A percentile compares a stretch with the other conserved stretches of the same genome.
phyloP scores from a whole-genome alignment of 2,113 vertebrate species.

The Crotophaga sulcirostris region DNA sequence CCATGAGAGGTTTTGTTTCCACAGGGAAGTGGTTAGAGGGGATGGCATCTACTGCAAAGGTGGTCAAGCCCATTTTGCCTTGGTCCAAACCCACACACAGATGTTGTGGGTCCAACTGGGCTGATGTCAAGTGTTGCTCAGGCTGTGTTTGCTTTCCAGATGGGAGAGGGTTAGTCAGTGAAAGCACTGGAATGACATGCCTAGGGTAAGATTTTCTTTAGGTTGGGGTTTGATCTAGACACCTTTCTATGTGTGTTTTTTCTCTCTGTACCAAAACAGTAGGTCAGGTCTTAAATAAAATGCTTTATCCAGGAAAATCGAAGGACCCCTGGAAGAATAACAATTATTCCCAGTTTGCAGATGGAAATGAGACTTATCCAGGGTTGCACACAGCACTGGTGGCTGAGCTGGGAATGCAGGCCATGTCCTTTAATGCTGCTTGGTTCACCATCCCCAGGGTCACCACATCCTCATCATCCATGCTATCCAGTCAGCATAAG shows the following conservation, averaged over 20 bases:
- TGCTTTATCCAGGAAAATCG: accelerated
- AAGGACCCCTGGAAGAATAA: neutral
- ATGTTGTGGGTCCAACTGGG: accelerated
- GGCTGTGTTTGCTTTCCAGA: accelerated
- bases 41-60: neutral
- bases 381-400: neutral
- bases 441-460: neutral
- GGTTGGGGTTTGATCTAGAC: neutral
- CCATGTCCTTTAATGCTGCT: accelerated
- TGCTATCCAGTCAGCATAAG: neutral
- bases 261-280: neutral
- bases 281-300: neutral
- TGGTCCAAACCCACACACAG: neutral
- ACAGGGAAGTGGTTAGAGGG: neutral
- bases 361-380: neutral
- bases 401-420: neutral
- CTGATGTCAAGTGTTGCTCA: neutral
- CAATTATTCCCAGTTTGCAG: accelerated
- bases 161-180: neutral
- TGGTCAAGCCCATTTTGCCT: accelerated
- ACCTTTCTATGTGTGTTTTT: neutral
- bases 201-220: neutral
- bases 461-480: accelerated
- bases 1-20: neutral
- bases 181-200: neutral